Evolutionary conservation across 2,888 invertebrate genomes (phyloP), one percentile per base, ranked within the genome.

Genomic region (Lagria hirta): DNA sequence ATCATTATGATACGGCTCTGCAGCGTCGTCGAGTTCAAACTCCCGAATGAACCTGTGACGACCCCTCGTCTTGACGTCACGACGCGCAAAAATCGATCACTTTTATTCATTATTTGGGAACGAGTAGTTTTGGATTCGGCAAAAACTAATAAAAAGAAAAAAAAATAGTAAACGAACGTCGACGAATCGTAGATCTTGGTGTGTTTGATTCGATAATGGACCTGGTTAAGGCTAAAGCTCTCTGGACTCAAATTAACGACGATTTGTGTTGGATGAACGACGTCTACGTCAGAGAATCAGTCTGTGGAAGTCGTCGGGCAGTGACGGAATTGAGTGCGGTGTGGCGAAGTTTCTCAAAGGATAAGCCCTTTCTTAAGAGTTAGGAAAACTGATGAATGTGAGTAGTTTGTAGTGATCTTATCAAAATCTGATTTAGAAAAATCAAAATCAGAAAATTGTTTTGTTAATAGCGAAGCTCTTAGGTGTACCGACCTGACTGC

Each of bases 351-450:
- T 48, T 48, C 37, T 51, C 44, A 49, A 51, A 50, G 48, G 45
- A 47, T 26, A 47, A 48, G 56, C 51, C 28, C 33, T 45, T 45
- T 24, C 8, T n/a, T n/a, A n/a, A n/a, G n/a, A n/a, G n/a, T n/a
- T n/a, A 35, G 43, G 54, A 48, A 55, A 57, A 58, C 58, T 57
- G 61, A 60, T 62, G 61, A 60, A 62, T 62, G 61, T 62, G 50
- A 62, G 61, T 62, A 54, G 21, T 16, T 17, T n/a, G n/a, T n/a
- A n/a, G n/a, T n/a, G n/a, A n/a, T n/a, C n/a, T n/a, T n/a, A n/a
- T n/a, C n/a, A n/a, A n/a, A n/a, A n/a, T n/a, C n/a, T n/a, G n/a
- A n/a, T n/a, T n/a, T n/a, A n/a, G n/a, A n/a, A n/a, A n/a, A n/a
- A n/a, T n/a, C n/a, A n/a, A n/a, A n/a, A n/a, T n/a, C n/a, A n/a